Base-by-base conservation (phyloP, 2,113 vertebrate genomes). In the Psephotus haematonotus region DNA sequence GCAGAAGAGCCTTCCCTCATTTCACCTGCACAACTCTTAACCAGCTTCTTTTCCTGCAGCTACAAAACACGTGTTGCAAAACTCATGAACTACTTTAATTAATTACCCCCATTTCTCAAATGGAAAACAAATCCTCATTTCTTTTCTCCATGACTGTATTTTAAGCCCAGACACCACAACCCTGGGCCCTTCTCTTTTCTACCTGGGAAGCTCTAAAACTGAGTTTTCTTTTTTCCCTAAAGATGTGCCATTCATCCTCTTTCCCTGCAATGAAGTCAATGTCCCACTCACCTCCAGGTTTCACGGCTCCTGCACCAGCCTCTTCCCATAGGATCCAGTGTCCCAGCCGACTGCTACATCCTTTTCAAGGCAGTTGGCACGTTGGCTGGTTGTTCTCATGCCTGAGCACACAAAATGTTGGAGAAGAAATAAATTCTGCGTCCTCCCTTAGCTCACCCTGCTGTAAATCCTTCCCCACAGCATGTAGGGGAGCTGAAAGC, bases 401-500 rank as follows among this genome's bases (percentile, higher is more conserved):
- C 72, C 86, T 14, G 62, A 27, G 87, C 60, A 59, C 55, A 79
- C 65, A 67, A 75, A 82, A 65, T 43, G 46, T 25, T 75, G 88
- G 52, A 29, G 41, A 39, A 62, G 46, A 70, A 89, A 55, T 11
- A 52, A 55, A 27, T 87, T 27, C 75, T 44, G 37, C 50, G 85
- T 78, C 31, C 1, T 2, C 35, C 13, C 57, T 25, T 7, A 2
- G 65, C 86, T 87, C 78, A 49, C 75, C 70, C 41, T 57, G 81
- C 81, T 9, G 0, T 14, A 87, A 82, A 67, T 75, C n/a, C 46
- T 67, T 46, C 68, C 52, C 3, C 10, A 17, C 14, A 12, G 86
- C 1, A 0, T 0, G 1, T 0, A 2, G 13, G 13, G 59, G 33
- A 77, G 46, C 63, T 11, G 47, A n/a, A 67, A 82, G 65, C 33